Evolutionary conservation across 2,797 vertebrate species (phyloP).

Genomic region (Tachyglossus aculeatus): DNA sequence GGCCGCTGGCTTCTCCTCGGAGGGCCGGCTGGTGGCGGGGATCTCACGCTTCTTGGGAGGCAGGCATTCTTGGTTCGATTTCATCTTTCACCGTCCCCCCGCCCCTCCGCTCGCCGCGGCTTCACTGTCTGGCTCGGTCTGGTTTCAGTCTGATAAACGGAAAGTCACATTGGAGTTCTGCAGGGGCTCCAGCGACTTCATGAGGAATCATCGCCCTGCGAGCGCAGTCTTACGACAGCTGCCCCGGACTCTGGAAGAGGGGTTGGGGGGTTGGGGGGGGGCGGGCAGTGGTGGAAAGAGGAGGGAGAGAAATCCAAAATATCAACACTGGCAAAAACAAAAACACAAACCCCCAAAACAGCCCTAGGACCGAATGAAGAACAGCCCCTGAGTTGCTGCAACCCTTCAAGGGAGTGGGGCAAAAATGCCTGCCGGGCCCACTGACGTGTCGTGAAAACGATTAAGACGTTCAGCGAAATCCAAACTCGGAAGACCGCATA

Average conservation of each 20-base stretch:
- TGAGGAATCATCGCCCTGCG: conserved; percentile 98
- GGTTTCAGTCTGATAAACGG: conserved; percentile 82
- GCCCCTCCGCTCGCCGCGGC: conserved; percentile 76
- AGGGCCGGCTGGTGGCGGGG: conserved; percentile 86
- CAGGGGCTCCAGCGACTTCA: conserved; percentile 90
- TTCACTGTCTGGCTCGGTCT: conserved; percentile 85
- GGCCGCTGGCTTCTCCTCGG: conserved; percentile 82
- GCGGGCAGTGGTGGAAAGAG: background rate
- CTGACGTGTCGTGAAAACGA: background rate
- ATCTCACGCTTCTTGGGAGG: conserved; percentile 98
- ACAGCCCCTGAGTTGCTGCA: background rate
- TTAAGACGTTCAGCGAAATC: background rate
- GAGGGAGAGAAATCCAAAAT: background rate
- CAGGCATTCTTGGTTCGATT: conserved; percentile 98
- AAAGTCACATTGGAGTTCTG: conserved; percentile 90
- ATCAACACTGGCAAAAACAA: background rate
- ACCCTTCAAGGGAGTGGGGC: background rate
- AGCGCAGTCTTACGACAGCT: conserved; percentile 79
- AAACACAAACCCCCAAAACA: background rate
- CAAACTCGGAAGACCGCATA: too few relatives aligned
- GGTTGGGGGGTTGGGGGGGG: conserved; percentile 41
- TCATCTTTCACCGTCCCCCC: conserved; percentile 87
- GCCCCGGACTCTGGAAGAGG: conserved; percentile 81
- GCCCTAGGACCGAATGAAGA: background rate
- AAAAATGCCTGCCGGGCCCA: background rate